phyloP scores from a whole-genome alignment of 2,888 invertebrate genomes.

The Zelleria hepariella region DNA sequence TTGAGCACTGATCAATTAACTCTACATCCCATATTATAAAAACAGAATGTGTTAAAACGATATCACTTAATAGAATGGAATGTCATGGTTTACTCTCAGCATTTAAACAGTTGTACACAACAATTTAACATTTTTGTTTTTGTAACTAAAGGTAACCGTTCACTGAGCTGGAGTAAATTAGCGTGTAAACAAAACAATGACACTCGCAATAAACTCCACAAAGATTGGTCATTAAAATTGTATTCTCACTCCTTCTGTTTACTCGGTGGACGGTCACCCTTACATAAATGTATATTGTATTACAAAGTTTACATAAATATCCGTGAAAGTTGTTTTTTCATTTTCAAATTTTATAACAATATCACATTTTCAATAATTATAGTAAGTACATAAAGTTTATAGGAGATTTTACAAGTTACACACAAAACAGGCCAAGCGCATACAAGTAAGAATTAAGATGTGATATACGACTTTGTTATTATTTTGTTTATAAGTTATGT shows the following conservation, averaged over 20 bases:
- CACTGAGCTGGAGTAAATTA: not conserved
- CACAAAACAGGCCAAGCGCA: constrained; percentile 59
- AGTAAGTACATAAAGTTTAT: constrained; percentile 58
- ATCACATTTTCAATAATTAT: constrained; percentile 69
- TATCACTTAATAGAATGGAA: constrained; percentile 9
- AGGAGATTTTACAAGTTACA: constrained; percentile 57
- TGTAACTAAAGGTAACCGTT: not conserved
- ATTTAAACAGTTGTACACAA: not conserved
- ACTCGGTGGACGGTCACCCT: constrained; percentile 1
- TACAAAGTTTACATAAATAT: constrained; percentile 33
- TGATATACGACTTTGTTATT: constrained; percentile 37
- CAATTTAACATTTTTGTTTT: constrained; percentile 1
- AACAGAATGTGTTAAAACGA: not conserved
- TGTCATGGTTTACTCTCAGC: not conserved
- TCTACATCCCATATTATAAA: not conserved
- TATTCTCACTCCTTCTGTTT: not conserved
- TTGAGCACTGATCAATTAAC: constrained; percentile 54
- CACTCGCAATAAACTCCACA: not conserved
- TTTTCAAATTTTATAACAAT: constrained; percentile 59
- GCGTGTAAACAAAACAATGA: not conserved
- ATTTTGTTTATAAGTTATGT: constrained; percentile 26
- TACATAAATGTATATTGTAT: not conserved
- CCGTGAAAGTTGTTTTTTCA: constrained; percentile 32
- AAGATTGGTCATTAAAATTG: not conserved
- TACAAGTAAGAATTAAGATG: constrained; percentile 57